A percentile compares a stretch with the other conserved stretches of the same genome.
These are phyloP conservation scores for Dioctria linearis DNA, from an alignment of 2,888 invertebrate genomes.

Conservation along the genomic window DNA sequence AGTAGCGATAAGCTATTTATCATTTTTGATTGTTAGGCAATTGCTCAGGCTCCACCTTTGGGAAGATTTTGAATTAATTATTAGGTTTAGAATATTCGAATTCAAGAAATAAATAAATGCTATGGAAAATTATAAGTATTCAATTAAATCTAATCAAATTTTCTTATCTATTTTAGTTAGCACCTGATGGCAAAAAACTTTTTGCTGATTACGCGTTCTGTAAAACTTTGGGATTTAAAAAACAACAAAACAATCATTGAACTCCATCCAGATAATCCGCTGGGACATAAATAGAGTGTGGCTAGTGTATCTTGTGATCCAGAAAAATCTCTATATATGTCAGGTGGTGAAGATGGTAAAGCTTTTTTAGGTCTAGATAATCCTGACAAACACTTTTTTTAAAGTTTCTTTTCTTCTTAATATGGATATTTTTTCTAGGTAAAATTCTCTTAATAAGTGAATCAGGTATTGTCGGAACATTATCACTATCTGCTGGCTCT, in stretches of 20 bases:
- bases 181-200: constrained; percentile 81
- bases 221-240: constrained; percentile 91
- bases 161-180: constrained; percentile 73
- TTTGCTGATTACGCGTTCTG: constrained; percentile 85
- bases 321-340: constrained; percentile 79
- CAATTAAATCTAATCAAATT: too few relatives aligned
- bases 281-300: constrained; percentile 74
- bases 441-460: constrained; percentile 67
- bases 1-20: too few relatives aligned
- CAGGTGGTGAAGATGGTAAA: constrained; percentile 79
- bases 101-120: too few relatives aligned
- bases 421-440: too few relatives aligned
- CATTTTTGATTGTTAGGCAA: too few relatives aligned
- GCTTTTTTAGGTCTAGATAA: too few relatives aligned
- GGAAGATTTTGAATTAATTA: too few relatives aligned
- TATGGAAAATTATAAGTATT: too few relatives aligned
- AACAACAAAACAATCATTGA: constrained; percentile 70
- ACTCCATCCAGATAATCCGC: constrained; percentile 64
- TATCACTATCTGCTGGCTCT: constrained; percentile 69
- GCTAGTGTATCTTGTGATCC: constrained; percentile 79
- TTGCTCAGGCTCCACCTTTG: too few relatives aligned
- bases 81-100: too few relatives aligned
- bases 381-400: too few relatives aligned
- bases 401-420: too few relatives aligned
- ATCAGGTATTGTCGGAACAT: constrained; percentile 71